Evolutionary conservation across 2,113 vertebrate species (phyloP).

Genomic region (Trichomycterus rosablanca): DNA sequence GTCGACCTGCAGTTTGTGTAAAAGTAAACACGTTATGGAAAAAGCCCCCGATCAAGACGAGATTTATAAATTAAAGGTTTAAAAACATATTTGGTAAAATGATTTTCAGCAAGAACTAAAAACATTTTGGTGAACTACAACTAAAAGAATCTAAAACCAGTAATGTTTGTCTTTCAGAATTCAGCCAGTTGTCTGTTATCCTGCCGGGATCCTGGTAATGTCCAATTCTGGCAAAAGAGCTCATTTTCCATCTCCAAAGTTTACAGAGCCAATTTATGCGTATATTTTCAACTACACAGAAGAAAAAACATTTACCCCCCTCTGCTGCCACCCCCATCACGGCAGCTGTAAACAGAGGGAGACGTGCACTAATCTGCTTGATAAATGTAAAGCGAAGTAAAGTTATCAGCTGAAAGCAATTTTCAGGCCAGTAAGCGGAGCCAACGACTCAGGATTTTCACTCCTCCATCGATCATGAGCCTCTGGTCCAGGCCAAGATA

Average conservation of each 20-base stretch:
- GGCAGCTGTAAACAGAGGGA: constrained; percentile 63
- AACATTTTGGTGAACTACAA: too few species aligned
- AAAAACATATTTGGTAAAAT: too few species aligned
- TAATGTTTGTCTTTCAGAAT: background rate
- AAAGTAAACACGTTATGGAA: too few species aligned
- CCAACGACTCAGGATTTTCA: constrained; percentile 85
- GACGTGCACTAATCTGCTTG: constrained; percentile 73
- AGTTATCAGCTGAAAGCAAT: constrained; percentile 96
- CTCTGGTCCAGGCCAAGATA: constrained; percentile 89
- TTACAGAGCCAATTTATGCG: constrained; percentile 64
- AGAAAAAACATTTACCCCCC: constrained; percentile 59
- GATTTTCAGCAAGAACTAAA: too few species aligned
- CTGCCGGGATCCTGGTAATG: too few species aligned
- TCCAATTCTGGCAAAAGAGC: too few species aligned
- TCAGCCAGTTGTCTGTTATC: background rate
- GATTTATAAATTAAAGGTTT: too few species aligned
- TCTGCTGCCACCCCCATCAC: constrained; percentile 31
- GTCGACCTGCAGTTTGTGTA: too few species aligned
- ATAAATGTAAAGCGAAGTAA: constrained; percentile 89
- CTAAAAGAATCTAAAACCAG: too few species aligned
- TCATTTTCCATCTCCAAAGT: constrained; percentile 48
- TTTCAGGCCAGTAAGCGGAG: constrained; percentile 78
- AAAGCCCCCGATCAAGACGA: too few species aligned
- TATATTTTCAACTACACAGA: constrained; percentile 66
- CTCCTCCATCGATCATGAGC: constrained; percentile 96